Conservation (phyloP, 2,113 vertebrate genomes). For the Xiphorhynchus elegans region DNA sequence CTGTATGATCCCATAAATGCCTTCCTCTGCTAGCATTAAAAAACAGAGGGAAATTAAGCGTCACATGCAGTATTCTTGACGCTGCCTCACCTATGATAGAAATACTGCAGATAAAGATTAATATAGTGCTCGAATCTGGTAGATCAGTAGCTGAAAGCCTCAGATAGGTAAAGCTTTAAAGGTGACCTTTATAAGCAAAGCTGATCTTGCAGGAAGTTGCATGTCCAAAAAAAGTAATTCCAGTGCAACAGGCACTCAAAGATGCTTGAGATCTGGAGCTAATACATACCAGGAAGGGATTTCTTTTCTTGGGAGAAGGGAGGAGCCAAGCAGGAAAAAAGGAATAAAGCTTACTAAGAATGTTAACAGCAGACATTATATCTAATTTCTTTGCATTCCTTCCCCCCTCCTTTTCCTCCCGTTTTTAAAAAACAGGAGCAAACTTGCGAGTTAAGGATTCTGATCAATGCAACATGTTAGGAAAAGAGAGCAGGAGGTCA, state of each 20-base stretch:
- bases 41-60: background rate
- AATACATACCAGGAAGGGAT: conserved; percentile 63
- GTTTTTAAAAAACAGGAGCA: conserved; percentile 54
- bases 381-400: conserved; percentile 55
- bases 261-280: conserved; percentile 54
- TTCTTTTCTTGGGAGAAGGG: conserved; percentile 44
- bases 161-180: conserved; percentile 31
- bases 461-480: conserved; percentile 70
- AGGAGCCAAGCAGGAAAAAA: conserved; percentile 23
- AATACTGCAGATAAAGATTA: background rate
- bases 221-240: conserved; percentile 21
- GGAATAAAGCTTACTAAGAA: conserved; percentile 44
- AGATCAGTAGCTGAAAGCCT: conserved; percentile 11
- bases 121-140: background rate
- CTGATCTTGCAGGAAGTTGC: conserved; percentile 53
- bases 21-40: background rate
- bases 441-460: conserved; percentile 53
- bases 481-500: conserved; percentile 68
- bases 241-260: conserved; percentile 46
- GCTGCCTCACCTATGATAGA: background rate
- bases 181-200: conserved; percentile 41
- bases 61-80: background rate
- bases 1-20: background rate
- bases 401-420: conserved; percentile 49
- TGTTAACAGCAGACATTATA: conserved; percentile 59